Evolutionary conservation across 2,888 invertebrate genomes (phyloP).

Genomic region (Agrenia bidenticulata): DNA sequence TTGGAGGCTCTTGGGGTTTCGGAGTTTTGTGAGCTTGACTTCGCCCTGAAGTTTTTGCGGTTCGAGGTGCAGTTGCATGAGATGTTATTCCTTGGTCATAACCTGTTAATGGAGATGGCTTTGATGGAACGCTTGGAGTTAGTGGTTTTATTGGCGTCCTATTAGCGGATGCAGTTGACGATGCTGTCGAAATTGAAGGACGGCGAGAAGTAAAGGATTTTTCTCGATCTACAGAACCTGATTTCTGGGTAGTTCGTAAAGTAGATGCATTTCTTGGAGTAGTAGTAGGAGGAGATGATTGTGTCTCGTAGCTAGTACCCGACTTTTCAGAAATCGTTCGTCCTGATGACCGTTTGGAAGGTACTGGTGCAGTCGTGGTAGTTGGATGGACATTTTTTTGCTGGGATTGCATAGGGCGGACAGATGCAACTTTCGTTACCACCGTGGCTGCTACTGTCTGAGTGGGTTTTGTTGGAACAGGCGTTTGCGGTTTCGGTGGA

Average conservation of each 20-base stretch:
- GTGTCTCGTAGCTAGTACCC: not conserved
- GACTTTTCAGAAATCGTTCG: not conserved
- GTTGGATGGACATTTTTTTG: conserved; percentile 35
- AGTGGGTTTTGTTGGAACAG: conserved; percentile 27
- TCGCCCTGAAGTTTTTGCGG: conserved; percentile 6
- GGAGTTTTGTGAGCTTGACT: conserved; percentile 14
- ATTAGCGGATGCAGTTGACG: conserved; percentile 27
- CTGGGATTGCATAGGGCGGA: conserved; percentile 42
- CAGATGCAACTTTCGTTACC: conserved; percentile 47
- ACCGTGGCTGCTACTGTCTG: conserved; percentile 25
- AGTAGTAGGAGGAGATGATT: not conserved
- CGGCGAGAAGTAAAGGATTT: not conserved
- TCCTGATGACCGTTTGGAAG: not conserved
- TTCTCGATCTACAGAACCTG: not conserved
- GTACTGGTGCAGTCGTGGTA: conserved; percentile 4
- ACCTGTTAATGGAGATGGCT: conserved; percentile 37
- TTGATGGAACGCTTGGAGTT: conserved; percentile 43
- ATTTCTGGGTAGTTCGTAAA: not conserved
- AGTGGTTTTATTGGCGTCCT: conserved; percentile 44
- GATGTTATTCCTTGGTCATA: conserved; percentile 15
- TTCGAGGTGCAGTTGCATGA: conserved; percentile 3
- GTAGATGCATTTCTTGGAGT: not conserved
- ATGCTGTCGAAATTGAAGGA: not conserved
- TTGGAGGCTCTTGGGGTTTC: conserved; percentile 23
- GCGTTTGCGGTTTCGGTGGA: too few relatives aligned